phyloP scores from a whole-genome alignment of 2,888 invertebrate species.

The Hartigia nigra region DNA sequence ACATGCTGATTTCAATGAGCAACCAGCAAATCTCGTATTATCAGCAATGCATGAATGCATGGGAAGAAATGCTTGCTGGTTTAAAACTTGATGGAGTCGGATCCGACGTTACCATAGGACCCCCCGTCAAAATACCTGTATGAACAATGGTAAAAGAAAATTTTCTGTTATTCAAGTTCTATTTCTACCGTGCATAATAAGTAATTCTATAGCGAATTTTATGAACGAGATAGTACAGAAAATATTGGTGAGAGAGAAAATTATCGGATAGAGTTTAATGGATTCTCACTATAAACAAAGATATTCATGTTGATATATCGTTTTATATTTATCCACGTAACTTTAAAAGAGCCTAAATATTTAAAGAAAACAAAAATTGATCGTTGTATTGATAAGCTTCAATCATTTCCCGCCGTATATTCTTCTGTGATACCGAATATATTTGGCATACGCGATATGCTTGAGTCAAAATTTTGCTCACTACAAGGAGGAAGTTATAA shows the following conservation, averaged over 20 bases:
- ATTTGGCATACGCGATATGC: background rate
- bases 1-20: conserved; percentile 72
- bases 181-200: background rate
- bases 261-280: background rate
- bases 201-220: background rate
- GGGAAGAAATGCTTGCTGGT: conserved; percentile 68
- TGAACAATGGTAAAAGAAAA: conserved; percentile 24
- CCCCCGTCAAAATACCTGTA: conserved; percentile 45
- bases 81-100: conserved; percentile 53
- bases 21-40: conserved; percentile 76
- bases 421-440: background rate
- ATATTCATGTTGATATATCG: background rate
- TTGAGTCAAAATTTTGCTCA: background rate
- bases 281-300: background rate
- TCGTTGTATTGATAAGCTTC: background rate
- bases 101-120: conserved; percentile 44
- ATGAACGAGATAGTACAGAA: background rate
- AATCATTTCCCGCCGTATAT: background rate
- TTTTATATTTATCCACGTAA: background rate
- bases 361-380: background rate
- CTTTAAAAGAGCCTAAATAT: background rate
- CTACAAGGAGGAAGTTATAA: background rate
- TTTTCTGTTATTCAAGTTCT: background rate
- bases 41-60: conserved; percentile 71
- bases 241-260: background rate